Evolutionary conservation across 2,797 vertebrate genomes (phyloP).

Genomic region (Macropodus opercularis): DNA sequence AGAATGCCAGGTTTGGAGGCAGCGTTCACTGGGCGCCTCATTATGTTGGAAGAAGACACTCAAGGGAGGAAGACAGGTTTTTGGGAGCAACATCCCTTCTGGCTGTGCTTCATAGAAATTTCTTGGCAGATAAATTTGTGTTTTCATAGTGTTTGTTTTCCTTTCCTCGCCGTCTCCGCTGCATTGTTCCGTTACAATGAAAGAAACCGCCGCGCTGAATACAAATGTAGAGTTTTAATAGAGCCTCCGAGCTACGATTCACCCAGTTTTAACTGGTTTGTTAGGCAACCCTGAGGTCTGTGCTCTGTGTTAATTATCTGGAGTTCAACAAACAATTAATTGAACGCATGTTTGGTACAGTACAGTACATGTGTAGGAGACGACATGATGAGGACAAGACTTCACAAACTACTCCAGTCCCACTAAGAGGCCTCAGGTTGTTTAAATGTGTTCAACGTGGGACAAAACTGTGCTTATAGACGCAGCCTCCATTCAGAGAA

Average conservation of each 20-base stretch:
- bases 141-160: slow-evolving; percentile 57
- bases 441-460: too few species aligned
- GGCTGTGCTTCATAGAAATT: slow-evolving; percentile 63
- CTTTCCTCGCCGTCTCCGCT: slow-evolving; percentile 35
- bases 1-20: slow-evolving; percentile 53
- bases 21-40: slow-evolving; percentile 58
- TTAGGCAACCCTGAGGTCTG: slow-evolving; percentile 37
- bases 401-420: too few species aligned
- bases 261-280: slow-evolving; percentile 43
- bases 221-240: slow-evolving; percentile 52
- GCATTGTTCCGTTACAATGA: slow-evolving; percentile 57
- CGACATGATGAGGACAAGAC: neutral
- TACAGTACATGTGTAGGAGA: slow-evolving; percentile 7
- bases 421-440: too few species aligned
- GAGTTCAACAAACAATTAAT: slow-evolving; percentile 54
- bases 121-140: slow-evolving; percentile 62
- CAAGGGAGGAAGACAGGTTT: slow-evolving; percentile 58
- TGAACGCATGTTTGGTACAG: slow-evolving; percentile 18
- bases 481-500: too few species aligned
- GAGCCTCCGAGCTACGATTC: slow-evolving; percentile 40
- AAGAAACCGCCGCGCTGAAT: slow-evolving; percentile 45
- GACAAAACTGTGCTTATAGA: too few species aligned
- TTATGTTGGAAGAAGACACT: slow-evolving; percentile 66
- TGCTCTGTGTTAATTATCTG: slow-evolving; percentile 49
- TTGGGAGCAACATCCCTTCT: slow-evolving; percentile 65